These are phyloP conservation scores for Paradoxurus hermaphroditus DNA, from an alignment of 2,113 vertebrate genomes.

Conservation along the genomic window DNA sequence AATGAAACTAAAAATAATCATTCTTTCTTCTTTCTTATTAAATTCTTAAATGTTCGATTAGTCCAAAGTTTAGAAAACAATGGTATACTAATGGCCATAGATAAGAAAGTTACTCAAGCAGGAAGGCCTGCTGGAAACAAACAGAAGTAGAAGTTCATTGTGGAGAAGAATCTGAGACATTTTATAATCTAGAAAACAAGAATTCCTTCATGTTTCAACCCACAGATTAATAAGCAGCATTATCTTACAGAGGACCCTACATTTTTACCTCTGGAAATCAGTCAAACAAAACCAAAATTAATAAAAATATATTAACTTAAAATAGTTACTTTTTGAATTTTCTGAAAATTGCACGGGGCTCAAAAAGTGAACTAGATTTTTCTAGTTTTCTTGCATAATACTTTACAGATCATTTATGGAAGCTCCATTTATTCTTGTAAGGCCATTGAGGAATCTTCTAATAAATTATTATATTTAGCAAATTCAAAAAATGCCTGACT, in stretches of 20 bases:
- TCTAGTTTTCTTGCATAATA: not conserved
- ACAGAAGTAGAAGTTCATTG: not conserved
- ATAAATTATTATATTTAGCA: not conserved
- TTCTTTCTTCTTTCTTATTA: not conserved
- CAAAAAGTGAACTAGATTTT: not conserved
- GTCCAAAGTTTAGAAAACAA: not conserved
- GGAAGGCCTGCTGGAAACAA: not conserved
- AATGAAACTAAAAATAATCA: not conserved
- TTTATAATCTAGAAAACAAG: not conserved
- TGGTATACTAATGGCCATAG: not conserved
- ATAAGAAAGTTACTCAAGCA: not conserved
- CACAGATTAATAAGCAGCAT: not conserved
- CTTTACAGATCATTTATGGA: not conserved
- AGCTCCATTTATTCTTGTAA: not conserved
- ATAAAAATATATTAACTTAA: not conserved
- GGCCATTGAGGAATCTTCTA: not conserved
- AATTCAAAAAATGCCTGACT: not conserved
- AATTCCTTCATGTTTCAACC: not conserved
- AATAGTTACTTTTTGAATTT: constrained; percentile 11
- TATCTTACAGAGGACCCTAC: not conserved
- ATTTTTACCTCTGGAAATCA: not conserved
- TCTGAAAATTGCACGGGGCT: not conserved
- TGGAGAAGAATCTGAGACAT: not conserved
- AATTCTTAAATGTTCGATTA: not conserved
- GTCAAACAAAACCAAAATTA: not conserved